Base-by-base conservation (phyloP, 2,113 vertebrate species). In the Anhinga rufa region DNA sequence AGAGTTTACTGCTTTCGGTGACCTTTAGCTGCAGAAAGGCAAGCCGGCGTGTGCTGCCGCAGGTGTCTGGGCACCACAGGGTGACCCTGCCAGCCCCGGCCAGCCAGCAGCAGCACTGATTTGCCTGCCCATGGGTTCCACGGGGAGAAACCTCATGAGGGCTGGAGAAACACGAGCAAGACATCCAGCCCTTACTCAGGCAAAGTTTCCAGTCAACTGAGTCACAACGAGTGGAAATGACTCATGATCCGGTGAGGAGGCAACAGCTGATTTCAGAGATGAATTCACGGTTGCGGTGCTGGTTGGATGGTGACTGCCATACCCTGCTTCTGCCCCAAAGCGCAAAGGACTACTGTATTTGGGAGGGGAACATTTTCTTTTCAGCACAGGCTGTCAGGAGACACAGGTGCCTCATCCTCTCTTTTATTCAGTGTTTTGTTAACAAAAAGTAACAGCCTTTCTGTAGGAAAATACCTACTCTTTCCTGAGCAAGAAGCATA, bases 1-100 rank as follows among this genome's bases (percentile, higher is more conserved):
- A 22, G n/a, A 24, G 5, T 24, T 52, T 3, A 14, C 21, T 14
- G 0, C 10, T 26, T n/a, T 9, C 31, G 4, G 1, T 2, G 3
- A 0, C 1, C 11, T 9, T 7, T 3, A 8, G 54, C 44, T 4
- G 26, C 32, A 7, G 21, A 10, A 9, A 11, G 38, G 54, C 36
- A 19, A 36, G 3, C 2, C 21, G 2, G 2, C 0, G 3, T 0
- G 42, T 4, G n/a, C 28, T 28, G 71, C 62, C 0, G 0, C 11
- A 5, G 22, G 32, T 6, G 25, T 6, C 36, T 3, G 2, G 18
- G 60, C 38, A 11, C 38, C 24, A 1, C 34, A 1, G 74, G 34
- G 40, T 12, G 62, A 40, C 49, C 44, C 62, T 16, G 71, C 14
- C n/a, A 0, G 14, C 52, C 62, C 69, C 5, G 7, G 12, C 0